Base-by-base conservation (phyloP, 2,888 invertebrate genomes). In the Philereme transversata region DNA sequence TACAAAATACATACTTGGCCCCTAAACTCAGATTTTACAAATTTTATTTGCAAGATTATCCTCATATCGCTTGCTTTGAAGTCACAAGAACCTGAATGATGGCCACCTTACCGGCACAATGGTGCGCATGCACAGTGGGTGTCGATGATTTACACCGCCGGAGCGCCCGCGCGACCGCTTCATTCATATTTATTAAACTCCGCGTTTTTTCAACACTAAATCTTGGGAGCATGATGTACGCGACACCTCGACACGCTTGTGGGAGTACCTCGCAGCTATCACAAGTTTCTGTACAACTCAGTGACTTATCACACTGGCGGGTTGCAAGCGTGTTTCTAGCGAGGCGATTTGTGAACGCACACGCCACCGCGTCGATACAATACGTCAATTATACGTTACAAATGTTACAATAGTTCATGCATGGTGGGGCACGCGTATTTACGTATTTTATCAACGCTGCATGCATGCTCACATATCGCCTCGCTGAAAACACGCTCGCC, bases 121-220 rank as follows among this genome's bases (percentile, higher is more conserved):
- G 80, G 53, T 68, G 77, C 87, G 76, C 87, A 82, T 68, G 77
- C 87, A 76, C 87, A 82, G 90, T 89, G 90, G 89, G 90, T 86
- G 88, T 86, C 82, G 71, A 79, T 87, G 87, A 90, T 88, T 87
- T 88, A 87, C 85, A 67, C 72, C 75, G 72, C 60, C 77, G 72
- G 76, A 69, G 67, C 78, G 75, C 78, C 80, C 77, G 76, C 73
- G 77, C 74, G 65, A 69, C 76, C 72, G 78, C 79, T 80, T 86
- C 86, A 88, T 87, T 88, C 87, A 88, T 88, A 88, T 89, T 87
- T 88, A 89, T 87, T 85, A 83, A 81, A 77, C 75, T 75, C 78
- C 71, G 79, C 78, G 72, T 87, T 88, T 87, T 89, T 89, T 80
- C 76, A 71, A 73, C 78, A 76, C 75, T 88, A 87, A 87, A 88